These are phyloP conservation scores for Bettongia penicillata DNA, from an alignment of 2,113 vertebrate genomes.

Conservation along the genomic window DNA sequence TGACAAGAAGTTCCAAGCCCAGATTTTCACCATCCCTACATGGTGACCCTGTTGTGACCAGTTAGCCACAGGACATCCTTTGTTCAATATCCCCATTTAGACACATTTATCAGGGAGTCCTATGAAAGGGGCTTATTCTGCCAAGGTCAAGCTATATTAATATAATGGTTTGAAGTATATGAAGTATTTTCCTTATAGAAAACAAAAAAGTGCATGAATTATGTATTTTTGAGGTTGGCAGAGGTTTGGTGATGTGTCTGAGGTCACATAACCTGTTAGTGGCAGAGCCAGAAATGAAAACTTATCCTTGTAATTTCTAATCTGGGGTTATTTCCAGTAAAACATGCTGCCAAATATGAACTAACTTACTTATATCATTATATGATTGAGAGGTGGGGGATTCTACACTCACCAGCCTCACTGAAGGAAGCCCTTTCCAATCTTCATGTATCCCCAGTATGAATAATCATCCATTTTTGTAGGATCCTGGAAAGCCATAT, in stretches of 20 bases:
- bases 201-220: not conserved
- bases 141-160: not conserved
- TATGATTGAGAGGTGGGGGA: not conserved
- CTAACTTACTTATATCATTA: not conserved
- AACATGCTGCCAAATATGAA: not conserved
- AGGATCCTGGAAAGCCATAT: not conserved
- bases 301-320: not conserved
- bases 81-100: not conserved
- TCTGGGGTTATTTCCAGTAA: not conserved
- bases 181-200: not conserved
- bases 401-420: not conserved
- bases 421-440: not conserved
- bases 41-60: not conserved
- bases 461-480: not conserved
- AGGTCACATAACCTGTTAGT: not conserved
- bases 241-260: not conserved
- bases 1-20: not conserved
- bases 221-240: not conserved
- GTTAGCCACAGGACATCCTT: not conserved
- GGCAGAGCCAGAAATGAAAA: not conserved
- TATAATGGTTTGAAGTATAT: not conserved
- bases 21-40: constrained; percentile 10
- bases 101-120: not conserved
- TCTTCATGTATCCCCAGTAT: not conserved
- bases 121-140: not conserved